Conservation (phyloP, 2,113 vertebrate species). For the Pseudorasbora parva region DNA sequence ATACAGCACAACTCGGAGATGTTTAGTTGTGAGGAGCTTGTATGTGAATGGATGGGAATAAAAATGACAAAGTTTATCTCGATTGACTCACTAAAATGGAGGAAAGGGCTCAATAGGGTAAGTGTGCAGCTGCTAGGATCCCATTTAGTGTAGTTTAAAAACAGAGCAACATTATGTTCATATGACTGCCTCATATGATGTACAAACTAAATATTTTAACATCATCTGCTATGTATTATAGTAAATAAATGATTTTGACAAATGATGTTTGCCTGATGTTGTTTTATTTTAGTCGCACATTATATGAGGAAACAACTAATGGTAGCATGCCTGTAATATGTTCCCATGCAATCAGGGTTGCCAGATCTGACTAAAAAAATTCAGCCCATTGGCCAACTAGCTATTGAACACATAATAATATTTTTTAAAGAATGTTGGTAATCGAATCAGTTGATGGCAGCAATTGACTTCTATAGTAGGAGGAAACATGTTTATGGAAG, state of each 20-base stretch:
- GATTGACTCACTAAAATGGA: constrained; percentile 57
- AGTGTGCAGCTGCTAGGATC: constrained; percentile 79
- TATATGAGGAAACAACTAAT: neutral
- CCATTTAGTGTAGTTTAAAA: constrained; percentile 77
- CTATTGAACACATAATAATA: no score
- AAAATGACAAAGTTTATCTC: constrained; percentile 53
- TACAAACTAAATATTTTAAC: constrained; percentile 82
- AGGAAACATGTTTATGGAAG: no score
- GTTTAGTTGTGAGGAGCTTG: constrained; percentile 56
- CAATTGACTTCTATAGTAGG: no score
- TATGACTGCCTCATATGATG: constrained; percentile 74
- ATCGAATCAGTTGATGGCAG: no score
- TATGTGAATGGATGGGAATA: constrained; percentile 42
- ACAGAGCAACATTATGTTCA: constrained; percentile 66
- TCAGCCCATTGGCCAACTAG: neutral
- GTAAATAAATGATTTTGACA: constrained; percentile 95
- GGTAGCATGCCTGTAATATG: neutral
- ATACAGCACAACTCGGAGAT: constrained; percentile 49
- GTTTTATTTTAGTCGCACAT: neutral
- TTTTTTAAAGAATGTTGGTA: no score
- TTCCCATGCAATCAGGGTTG: neutral
- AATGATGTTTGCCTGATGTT: constrained; percentile 66
- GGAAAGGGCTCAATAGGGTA: constrained; percentile 54
- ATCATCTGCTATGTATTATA: constrained; percentile 88
- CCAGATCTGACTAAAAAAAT: neutral